Evolutionary conservation across 2,113 vertebrate species (phyloP).

Genomic region (Lepidothrix coronata): DNA sequence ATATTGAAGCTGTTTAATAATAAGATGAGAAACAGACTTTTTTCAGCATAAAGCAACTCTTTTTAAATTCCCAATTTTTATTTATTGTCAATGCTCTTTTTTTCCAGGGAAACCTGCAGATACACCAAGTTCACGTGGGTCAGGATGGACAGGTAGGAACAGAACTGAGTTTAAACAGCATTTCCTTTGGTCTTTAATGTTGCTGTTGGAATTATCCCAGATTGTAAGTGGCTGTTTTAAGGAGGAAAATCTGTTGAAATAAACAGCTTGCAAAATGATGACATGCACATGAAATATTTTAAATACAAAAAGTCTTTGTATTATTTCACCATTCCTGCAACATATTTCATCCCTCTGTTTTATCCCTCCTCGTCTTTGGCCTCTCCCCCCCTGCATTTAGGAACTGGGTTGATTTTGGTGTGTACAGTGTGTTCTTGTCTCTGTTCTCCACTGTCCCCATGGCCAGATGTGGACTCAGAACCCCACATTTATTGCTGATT

Average conservation of each 20-base stretch:
- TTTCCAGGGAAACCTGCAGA: conserved; percentile 94
- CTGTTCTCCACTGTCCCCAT: not conserved
- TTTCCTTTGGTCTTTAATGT: not conserved
- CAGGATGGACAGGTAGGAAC: conserved; percentile 95
- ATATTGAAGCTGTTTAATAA: not conserved
- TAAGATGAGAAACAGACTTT: not conserved
- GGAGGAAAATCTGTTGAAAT: not conserved
- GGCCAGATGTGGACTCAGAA: not conserved
- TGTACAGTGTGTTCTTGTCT: not conserved
- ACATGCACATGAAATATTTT: not conserved
- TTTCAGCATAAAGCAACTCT: not conserved
- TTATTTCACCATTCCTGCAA: not conserved
- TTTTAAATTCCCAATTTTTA: not conserved
- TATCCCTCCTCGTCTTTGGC: not conserved
- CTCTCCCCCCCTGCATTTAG: not conserved
- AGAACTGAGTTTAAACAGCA: fast-evolving
- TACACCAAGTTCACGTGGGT: conserved; percentile 94
- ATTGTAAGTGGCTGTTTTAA: not conserved
- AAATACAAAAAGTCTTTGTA: not conserved
- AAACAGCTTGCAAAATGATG: not conserved
- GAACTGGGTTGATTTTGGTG: not conserved
- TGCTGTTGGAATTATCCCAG: not conserved
- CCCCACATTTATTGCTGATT: not conserved
- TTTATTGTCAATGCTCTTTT: not conserved
- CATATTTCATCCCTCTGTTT: not conserved